Evolutionary conservation across 1,140 invertebrate species (phyloP), one percentile per base, ranked within the genome.

Genomic region (Belonocnema kinseyi): DNA sequence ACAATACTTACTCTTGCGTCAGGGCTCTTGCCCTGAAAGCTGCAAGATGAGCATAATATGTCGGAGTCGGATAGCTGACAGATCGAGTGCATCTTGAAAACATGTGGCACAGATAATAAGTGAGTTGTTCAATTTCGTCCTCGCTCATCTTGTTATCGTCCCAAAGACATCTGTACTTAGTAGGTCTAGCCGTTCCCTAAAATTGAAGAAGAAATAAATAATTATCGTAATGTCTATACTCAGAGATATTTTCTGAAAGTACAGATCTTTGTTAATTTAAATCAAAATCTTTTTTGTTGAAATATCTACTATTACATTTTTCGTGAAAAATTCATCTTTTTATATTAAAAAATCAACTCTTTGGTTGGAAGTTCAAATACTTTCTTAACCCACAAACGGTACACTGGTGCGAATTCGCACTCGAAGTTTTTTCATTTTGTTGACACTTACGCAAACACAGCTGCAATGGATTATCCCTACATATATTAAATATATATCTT

Each of bases 21-120:
- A 95, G 94, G 52, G 93, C 92, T 51, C 93, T 90, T 0, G 95
- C 97, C 66, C 97, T 92, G 75, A 95, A 95, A 14, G 97, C 97
- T n/a, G 95, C 97, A 74, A 98, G 93, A 92, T 99, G 97, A 33
- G 97, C 97, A 90, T 98, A 98, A 90, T 98, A 98, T 0, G 97
- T 98, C 2, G 97, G 97, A 1, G 98, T 96, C 2, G 97, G 97
- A 92, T 98, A 98, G 14, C 96, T 97, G 0, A 99, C 97, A 3
- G 96, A 93, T 73, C 97, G 93, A 72, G 94, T 96, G 88, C 97
- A 99, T 17, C 97, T 93, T 3, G 95, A 93, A 89, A 97, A 98
- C 91, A 97, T 93, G 85, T 98, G 96, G 88, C 97, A 99, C 19
- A 99, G 89, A 86, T 96, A 95, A 90, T 96, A 98, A 0, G 97